A percentile compares a stretch with the other conserved stretches of the same genome.
These are phyloP conservation scores for Anas platyrhynchos DNA, from an alignment of 2,113 vertebrate genomes.

Conservation along the genomic window DNA sequence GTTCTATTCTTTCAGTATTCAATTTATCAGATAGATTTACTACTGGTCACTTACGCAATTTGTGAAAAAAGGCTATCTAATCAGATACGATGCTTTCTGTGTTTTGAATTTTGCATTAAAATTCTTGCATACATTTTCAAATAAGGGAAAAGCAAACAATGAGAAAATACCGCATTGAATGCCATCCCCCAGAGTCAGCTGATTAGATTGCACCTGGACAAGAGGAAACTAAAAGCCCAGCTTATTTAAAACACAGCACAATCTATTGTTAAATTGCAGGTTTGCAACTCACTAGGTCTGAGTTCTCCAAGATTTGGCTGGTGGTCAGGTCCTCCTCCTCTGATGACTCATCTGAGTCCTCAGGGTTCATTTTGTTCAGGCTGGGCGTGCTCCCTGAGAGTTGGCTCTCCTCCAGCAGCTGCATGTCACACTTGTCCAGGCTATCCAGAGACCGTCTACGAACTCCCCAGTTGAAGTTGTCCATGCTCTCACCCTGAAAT, in stretches of 20 bases:
- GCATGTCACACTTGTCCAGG: conserved; percentile 90
- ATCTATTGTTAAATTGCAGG: background rate
- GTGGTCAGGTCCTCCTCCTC: conserved; percentile 92
- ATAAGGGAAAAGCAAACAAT: background rate
- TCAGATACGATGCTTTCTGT: background rate
- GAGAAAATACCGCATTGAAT: background rate
- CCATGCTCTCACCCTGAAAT: conserved; percentile 94
- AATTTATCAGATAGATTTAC: background rate
- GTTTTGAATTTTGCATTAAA: background rate
- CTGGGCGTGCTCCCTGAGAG: conserved; percentile 89
- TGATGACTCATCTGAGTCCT: conserved; percentile 93
- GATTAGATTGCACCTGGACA: background rate
- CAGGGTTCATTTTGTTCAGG: conserved; percentile 83
- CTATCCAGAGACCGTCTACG: conserved; percentile 93
- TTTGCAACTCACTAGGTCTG: conserved; percentile 85
- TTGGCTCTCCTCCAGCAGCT: conserved; percentile 88
- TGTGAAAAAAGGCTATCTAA: background rate
- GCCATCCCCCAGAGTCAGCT: background rate
- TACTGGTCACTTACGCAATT: background rate
- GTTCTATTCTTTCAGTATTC: background rate
- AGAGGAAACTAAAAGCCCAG: background rate
- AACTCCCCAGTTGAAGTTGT: conserved; percentile 98
- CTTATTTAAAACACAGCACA: background rate
- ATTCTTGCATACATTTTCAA: background rate
- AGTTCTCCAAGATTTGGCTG: conserved; percentile 90